These are phyloP conservation scores for Charadrius vociferus DNA, from an alignment of 2,113 vertebrate genomes.

Conservation along the genomic window DNA sequence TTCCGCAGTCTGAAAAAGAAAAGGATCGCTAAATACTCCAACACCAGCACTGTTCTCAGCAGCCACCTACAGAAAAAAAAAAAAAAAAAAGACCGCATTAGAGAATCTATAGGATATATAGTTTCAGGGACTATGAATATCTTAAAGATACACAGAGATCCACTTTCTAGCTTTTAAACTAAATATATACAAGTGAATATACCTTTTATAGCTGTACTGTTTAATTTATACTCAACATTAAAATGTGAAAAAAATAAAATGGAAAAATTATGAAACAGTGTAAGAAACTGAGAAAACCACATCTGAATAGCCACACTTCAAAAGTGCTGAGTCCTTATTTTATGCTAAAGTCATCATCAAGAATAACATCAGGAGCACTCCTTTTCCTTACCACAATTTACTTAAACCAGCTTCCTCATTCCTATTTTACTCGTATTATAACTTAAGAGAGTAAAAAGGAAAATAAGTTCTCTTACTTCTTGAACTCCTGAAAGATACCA, in stretches of 20 bases:
- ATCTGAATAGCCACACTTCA: neutral
- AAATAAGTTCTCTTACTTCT: neutral
- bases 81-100: neutral
- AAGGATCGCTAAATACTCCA: conserved; percentile 87
- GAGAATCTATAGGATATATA: neutral
- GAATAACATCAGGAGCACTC: neutral
- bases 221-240: neutral
- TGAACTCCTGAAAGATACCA: neutral
- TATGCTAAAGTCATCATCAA: neutral
- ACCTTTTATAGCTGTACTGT: neutral
- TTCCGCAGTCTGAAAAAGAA: conserved; percentile 94
- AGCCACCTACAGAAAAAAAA: conserved; percentile 83
- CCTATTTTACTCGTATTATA: neutral
- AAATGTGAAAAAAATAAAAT: neutral
- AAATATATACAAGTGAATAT: neutral
- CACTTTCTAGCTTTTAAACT: neutral
- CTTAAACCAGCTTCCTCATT: neutral
- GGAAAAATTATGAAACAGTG: neutral
- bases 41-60: conserved; percentile 84
- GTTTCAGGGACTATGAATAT: neutral
- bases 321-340: neutral
- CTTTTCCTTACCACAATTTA: neutral
- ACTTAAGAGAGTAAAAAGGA: neutral
- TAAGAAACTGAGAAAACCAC: neutral
- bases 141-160: neutral